Base-by-base conservation (phyloP, 2,113 vertebrate species). In the Maccullochella peelii region DNA sequence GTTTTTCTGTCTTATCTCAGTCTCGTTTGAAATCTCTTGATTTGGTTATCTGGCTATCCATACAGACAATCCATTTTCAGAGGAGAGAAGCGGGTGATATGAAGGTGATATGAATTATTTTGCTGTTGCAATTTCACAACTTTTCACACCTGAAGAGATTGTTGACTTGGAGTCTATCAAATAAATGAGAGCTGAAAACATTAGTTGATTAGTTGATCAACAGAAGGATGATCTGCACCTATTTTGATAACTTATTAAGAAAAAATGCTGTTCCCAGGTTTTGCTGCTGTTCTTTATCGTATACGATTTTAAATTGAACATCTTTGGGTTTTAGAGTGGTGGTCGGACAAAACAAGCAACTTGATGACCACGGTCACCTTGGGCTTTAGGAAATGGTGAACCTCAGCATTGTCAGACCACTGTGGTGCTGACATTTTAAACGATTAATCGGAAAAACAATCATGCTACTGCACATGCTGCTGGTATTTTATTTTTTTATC, bases 1-100 rank as follows among this genome's bases (percentile, higher is more conserved):
- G 0, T 33, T 4, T 33, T 33, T 33, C 33, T 42, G 3, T 21
- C 0, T 21, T n/a, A n/a, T 5, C 54, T 69, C 18, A 12, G 20
- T 55, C 50, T 65, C 0, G 3, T 3, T 52, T 71, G 33, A 23
- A 70, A 38, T 49, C 55, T 50, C 16, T 55, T 27, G 2, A 59
- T 70, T 33, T 65, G n/a, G 1, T 12, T 14, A 8, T 76, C 50
- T 52, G 49, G 47, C 33, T 2, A 2, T 42, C 36, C 30, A 6
- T 7, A 42, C 9, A 58, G 27, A 6, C 10, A 3, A 20, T 85
- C 49, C 5, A 0, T 21, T 47, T 67, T 36, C 30, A 63, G 4
- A 33, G 1, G 10, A 9, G 11, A 49, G 25, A 30, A 33, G 27
- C 12, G 20, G 25, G 15, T 50, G 30, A 50, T 63, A 15, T 40